phyloP scores from a whole-genome alignment of 2,797 vertebrate species.

The Oryzias sinensis region DNA sequence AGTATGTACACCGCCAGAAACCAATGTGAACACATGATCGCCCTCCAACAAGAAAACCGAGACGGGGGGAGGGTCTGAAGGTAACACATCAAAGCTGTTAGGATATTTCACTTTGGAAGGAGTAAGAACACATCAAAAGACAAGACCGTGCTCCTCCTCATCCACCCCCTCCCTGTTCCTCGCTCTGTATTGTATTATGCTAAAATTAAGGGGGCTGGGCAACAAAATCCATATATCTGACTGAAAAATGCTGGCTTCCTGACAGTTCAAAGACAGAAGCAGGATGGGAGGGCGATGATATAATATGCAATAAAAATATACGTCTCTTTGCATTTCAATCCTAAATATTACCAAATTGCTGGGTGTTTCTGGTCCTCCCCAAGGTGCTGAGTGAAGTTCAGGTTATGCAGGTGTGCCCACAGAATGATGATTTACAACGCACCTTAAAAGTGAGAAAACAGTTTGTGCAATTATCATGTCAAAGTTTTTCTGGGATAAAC shows the following conservation, averaged over 20 bases:
- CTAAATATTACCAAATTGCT: slow-evolving; percentile 63
- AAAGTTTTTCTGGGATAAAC: slow-evolving; percentile 35
- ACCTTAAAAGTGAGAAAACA: slow-evolving; percentile 24
- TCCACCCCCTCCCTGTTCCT: slow-evolving; percentile 17
- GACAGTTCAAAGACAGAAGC: slow-evolving; percentile 72
- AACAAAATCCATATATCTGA: slow-evolving; percentile 66
- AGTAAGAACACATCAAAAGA: slow-evolving; percentile 72
- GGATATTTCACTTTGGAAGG: slow-evolving; percentile 62
- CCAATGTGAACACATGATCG: slow-evolving; percentile 31
- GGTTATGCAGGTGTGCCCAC: slow-evolving; percentile 51
- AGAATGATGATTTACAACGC: slow-evolving; percentile 54
- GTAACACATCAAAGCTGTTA: slow-evolving; percentile 67
- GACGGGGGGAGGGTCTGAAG: slow-evolving; percentile 33
- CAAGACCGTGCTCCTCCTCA: slow-evolving; percentile 7
- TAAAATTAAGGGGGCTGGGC: slow-evolving; percentile 61
- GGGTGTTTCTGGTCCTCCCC: slow-evolving; percentile 37
- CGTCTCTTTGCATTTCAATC: slow-evolving; percentile 24
- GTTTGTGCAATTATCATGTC: slow-evolving; percentile 64
- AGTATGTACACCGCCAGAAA: slow-evolving; percentile 28
- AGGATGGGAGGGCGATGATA: slow-evolving; percentile 52
- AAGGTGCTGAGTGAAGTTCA: slow-evolving; percentile 45
- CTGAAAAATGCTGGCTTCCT: slow-evolving; percentile 51
- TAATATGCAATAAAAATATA: slow-evolving; percentile 59
- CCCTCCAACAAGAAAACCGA: slow-evolving; percentile 33
- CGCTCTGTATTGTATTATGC: slow-evolving; percentile 61